phyloP scores from a whole-genome alignment of 2,888 invertebrate species.

The Torymus tubicola region DNA sequence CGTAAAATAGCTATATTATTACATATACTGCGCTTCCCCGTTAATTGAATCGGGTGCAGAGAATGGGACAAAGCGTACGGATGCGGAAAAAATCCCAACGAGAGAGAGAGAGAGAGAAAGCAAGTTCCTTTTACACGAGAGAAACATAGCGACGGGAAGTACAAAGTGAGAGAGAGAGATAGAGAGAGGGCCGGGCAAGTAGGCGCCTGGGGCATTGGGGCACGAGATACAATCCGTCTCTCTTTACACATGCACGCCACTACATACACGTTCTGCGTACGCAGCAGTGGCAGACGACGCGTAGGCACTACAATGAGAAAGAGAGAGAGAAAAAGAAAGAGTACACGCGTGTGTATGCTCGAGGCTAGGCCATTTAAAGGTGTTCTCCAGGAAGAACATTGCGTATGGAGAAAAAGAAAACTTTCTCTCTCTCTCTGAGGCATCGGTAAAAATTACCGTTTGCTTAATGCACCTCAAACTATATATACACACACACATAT shows the following conservation, averaged over 20 bases:
- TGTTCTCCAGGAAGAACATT: neutral
- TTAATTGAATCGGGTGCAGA: too few relatives aligned
- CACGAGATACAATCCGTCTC: neutral
- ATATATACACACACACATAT: slow-evolving; percentile 13
- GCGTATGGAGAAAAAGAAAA: neutral
- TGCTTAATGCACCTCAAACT: slow-evolving; percentile 48
- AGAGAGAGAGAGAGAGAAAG: slow-evolving; percentile 3
- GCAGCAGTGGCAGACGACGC: neutral
- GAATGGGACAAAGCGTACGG: neutral
- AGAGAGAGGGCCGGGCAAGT: slow-evolving; percentile 6
- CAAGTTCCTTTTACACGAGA: neutral
- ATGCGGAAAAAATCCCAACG: neutral
- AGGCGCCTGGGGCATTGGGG: slow-evolving; percentile 1
- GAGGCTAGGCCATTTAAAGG: slow-evolving; percentile 27
- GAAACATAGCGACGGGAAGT: too few relatives aligned
- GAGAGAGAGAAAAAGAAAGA: neutral
- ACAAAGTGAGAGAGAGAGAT: too few relatives aligned
- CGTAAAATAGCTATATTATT: too few relatives aligned
- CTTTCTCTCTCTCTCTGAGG: neutral
- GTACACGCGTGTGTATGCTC: neutral
- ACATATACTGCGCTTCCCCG: too few relatives aligned
- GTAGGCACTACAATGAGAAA: neutral
- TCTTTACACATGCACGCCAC: neutral
- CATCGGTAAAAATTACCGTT: slow-evolving; percentile 42
- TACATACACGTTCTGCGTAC: neutral